These are phyloP conservation scores for Stenodema calcarata DNA, from an alignment of 2,888 invertebrate species.

Conservation along the genomic window DNA sequence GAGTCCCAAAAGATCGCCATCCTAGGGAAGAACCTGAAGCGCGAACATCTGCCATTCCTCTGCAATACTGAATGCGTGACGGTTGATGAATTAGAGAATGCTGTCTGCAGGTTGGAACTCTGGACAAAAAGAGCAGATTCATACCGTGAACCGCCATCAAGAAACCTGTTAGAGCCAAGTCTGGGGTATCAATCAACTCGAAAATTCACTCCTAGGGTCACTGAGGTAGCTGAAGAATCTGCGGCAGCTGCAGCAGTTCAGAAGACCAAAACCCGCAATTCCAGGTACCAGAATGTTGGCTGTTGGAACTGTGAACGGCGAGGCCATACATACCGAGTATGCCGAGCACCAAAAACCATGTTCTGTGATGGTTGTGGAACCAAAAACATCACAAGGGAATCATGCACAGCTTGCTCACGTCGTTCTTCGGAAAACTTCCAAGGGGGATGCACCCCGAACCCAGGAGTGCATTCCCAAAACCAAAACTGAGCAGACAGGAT, in stretches of 20 bases:
- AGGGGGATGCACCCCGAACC: background rate
- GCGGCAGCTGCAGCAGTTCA: no score
- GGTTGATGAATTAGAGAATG: background rate
- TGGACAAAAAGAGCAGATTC: background rate
- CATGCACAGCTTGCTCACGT: background rate
- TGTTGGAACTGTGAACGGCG: constrained; percentile 45
- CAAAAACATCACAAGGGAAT: background rate
- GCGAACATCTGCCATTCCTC: background rate
- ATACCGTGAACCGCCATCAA: background rate
- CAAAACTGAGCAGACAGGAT: background rate
- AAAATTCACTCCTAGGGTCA: no score
- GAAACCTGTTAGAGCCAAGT: constrained; percentile 47
- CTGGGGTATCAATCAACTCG: constrained; percentile 42
- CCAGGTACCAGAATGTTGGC: no score
- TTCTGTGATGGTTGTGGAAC: constrained; percentile 37
- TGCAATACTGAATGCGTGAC: background rate
- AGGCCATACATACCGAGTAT: constrained; percentile 33
- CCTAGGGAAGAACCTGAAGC: constrained; percentile 14
- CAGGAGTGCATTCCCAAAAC: background rate
- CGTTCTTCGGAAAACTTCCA: constrained; percentile 29
- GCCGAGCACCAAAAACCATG: background rate
- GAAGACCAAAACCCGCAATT: no score
- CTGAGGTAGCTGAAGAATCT: background rate
- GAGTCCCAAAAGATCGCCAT: constrained; percentile 1
- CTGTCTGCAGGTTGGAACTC: background rate